Evolutionary conservation across 2,888 invertebrate species (phyloP).

Genomic region (Himalopsyche anomala): DNA sequence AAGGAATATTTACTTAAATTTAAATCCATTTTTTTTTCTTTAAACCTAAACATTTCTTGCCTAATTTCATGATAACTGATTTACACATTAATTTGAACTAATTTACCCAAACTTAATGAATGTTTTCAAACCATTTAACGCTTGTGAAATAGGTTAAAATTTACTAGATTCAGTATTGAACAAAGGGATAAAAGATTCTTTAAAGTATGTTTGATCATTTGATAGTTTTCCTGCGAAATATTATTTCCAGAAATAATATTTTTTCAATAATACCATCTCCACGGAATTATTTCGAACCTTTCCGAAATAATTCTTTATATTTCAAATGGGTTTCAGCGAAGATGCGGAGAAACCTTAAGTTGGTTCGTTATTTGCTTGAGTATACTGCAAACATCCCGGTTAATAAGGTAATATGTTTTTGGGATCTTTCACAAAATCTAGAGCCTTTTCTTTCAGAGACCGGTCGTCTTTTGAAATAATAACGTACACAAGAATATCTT

Average conservation of each 20-base stretch:
- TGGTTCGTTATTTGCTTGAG: conserved; percentile 34
- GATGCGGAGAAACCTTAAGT: conserved; percentile 9
- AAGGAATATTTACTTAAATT: no score
- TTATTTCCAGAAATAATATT: neutral
- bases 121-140: no score
- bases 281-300: neutral
- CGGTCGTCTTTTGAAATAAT: neutral
- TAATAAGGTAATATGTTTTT: conserved; percentile 26
- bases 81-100: no score
- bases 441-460: conserved; percentile 8
- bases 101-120: no score
- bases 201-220: no score
- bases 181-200: no score
- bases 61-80: no score
- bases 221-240: no score
- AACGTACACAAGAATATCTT: conserved; percentile 14
- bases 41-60: no score
- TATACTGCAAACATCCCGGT: conserved; percentile 21
- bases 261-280: neutral
- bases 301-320: neutral
- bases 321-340: neutral
- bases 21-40: no score
- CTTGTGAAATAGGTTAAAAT: no score
- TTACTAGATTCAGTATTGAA: no score
- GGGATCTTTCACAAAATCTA: conserved; percentile 16